Evolutionary conservation across 2,888 invertebrate species (phyloP).

Genomic region (Noctua janthina): DNA sequence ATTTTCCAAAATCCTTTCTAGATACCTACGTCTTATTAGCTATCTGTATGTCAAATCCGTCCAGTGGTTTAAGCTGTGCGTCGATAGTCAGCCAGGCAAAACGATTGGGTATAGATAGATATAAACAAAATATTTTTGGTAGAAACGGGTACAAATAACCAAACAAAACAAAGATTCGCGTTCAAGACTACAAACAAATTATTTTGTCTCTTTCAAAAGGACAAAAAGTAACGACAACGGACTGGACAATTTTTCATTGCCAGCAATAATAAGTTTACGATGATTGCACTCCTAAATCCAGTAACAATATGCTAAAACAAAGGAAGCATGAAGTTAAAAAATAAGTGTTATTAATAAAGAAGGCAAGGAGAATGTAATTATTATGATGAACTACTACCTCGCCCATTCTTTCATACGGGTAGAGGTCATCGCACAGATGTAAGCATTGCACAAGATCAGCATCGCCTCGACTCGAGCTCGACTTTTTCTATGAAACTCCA

Average conservation of each 20-base stretch:
- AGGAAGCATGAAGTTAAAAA: constrained; percentile 62
- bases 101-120: not conserved
- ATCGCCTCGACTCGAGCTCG: not conserved
- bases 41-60: not conserved
- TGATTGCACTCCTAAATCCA: constrained; percentile 41
- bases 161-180: not conserved
- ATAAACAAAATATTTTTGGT: not conserved
- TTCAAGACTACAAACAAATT: not conserved
- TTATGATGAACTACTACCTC: constrained; percentile 57
- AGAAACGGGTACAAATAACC: not conserved
- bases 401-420: constrained; percentile 69
- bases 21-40: not conserved
- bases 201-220: not conserved
- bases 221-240: not conserved
- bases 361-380: constrained; percentile 55
- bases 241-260: constrained; percentile 22
- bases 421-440: constrained; percentile 6
- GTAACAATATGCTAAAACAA: constrained; percentile 49
- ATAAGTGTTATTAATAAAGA: constrained; percentile 67
- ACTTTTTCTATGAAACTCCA: not conserved
- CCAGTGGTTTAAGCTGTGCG: not conserved
- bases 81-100: not conserved
- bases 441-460: no score
- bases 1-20: not conserved
- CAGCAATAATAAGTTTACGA: constrained; percentile 56